Evolutionary conservation across 2,797 vertebrate species (phyloP).

Genomic region (Dicrostonyx torquatus): DNA sequence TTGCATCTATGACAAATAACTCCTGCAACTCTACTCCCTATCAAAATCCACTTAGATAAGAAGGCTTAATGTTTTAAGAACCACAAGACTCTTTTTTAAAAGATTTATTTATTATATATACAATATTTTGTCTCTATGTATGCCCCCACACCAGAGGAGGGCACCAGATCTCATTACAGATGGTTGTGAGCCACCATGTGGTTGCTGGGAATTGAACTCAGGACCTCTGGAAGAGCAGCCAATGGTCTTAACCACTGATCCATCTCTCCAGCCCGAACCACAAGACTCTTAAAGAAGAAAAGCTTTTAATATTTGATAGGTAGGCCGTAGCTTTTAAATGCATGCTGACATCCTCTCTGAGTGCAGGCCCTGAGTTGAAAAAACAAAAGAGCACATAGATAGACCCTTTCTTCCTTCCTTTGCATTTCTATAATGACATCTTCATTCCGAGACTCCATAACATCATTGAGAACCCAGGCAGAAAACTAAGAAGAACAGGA

Average conservation of each 20-base stretch:
- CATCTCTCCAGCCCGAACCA: too few species aligned
- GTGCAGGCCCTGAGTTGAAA: background rate
- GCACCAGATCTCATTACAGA: too few species aligned
- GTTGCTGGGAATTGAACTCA: too few species aligned
- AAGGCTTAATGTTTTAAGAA: slow-evolving; percentile 66
- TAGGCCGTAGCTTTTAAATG: slow-evolving; percentile 62
- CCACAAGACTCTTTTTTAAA: background rate
- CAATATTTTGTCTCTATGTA: too few species aligned
- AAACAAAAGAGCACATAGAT: slow-evolving; percentile 45
- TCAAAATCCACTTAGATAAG: slow-evolving; percentile 45
- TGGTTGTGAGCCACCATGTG: too few species aligned
- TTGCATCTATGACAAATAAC: slow-evolving; percentile 64
- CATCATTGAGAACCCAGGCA: background rate
- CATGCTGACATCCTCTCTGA: slow-evolving; percentile 47
- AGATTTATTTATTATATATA: too few species aligned
- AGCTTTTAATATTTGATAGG: slow-evolving; percentile 68
- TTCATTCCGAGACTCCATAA: background rate
- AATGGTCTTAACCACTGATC: too few species aligned
- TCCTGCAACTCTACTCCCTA: background rate
- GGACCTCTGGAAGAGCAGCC: too few species aligned
- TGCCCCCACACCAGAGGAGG: too few species aligned
- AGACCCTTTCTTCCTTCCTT: background rate
- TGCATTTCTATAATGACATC: slow-evolving; percentile 33
- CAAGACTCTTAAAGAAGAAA: slow-evolving; percentile 21
- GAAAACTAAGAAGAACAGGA: background rate